Evolutionary conservation across 37 sponge, comb jelly and placozoan genomes (phyloP).

Genomic region (Beroe forskalii): DNA sequence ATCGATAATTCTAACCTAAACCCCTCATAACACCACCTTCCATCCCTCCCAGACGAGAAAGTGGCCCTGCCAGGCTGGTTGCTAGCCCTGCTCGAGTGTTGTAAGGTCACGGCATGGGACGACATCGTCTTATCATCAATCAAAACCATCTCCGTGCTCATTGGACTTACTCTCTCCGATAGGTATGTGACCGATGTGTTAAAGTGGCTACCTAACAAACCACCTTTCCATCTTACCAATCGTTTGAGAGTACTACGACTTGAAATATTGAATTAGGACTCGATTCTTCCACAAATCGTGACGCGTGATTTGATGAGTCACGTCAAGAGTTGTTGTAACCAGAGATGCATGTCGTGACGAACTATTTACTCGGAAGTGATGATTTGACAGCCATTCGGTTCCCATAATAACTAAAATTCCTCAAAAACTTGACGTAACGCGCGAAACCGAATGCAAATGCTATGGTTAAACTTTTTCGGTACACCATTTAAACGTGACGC

Average conservation of each 20-base stretch:
- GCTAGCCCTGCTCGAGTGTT: constrained; percentile 11
- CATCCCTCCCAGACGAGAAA: constrained; percentile 57
- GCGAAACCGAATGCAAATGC: not conserved
- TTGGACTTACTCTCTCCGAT: constrained; percentile 52
- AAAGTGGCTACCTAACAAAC: too few species aligned
- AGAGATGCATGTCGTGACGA: too few species aligned
- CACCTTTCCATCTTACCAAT: too few species aligned
- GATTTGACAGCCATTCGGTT: constrained; percentile 4
- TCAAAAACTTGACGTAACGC: not conserved
- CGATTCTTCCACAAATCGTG: too few species aligned
- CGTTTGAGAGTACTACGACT: too few species aligned
- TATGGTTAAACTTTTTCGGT: not conserved
- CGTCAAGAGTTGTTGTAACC: too few species aligned
- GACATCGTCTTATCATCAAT: not conserved
- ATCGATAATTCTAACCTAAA: too few species aligned
- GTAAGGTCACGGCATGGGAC: constrained; percentile 13
- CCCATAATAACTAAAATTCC: not conserved
- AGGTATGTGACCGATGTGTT: too few species aligned
- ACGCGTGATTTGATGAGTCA: too few species aligned
- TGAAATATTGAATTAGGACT: too few species aligned
- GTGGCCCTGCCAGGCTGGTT: constrained; percentile 43
- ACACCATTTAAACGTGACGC: not conserved
- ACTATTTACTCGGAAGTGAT: too few species aligned
- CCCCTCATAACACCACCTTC: too few species aligned
- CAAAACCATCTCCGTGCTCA: constrained; percentile 10